Base-by-base conservation (phyloP, 2,797 vertebrate genomes). In the Adelosebastes latens region DNA sequence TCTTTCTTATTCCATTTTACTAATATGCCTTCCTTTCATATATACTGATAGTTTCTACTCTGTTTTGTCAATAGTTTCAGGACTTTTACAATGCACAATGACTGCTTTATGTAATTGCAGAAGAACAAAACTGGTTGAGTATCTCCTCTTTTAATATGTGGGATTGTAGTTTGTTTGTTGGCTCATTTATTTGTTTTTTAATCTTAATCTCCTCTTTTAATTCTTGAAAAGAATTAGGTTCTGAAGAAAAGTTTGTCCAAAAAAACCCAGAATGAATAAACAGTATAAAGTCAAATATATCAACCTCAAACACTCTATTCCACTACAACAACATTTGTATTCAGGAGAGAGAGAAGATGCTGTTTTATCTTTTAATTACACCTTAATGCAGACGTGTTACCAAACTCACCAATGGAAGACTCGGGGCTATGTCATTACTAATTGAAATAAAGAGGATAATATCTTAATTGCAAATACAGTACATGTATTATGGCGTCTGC, bases 391-490 rank as follows among this genome's bases (percentile, higher is more conserved):
- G 49, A 75, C 64, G 8, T 52, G n/a, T 11, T 61, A 31, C 25
- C 2, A 34, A 70, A n/a, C 13, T 61, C 12, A 53, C 27, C 39
- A 67, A 10, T 52, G 32, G 9, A 68, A 36, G 11, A 58, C 71
- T 53, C 42, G 2, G 12, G 27, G 52, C 29, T 58, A 4, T 69
- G 29, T 3, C 2, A 22, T 65, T 63, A 75, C 24, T 66, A 76
- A 78, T 46, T 68, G 18, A 76, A 86, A 63, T 34, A 71, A 78
- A 77, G 14, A 52, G 22, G 18, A 61, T 72, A 75, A 18, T 64
- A 70, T 71, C 34, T n/a, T 73, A 70, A 70, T 83, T 85, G 29
- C 32, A 79, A 75, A 82, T 60, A 39, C 42, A 46, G 42, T 8
- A 46, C 7, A 42, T 20, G 8, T 42, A 25, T 60, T 32, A 12